These are phyloP conservation scores for Hassar affinis DNA, from an alignment of 2,113 vertebrate genomes.

Conservation along the genomic window DNA sequence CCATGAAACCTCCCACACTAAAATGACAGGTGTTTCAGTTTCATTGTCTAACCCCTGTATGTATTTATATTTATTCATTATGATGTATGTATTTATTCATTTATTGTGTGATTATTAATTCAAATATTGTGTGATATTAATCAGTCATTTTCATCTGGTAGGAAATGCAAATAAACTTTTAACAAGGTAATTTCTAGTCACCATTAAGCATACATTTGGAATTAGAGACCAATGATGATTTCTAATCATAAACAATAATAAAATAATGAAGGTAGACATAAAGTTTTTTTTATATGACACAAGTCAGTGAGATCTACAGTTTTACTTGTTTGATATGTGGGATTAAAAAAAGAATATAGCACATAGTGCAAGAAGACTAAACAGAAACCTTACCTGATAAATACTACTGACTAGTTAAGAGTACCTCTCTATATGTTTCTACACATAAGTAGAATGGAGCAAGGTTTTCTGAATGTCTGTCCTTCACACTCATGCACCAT, in stretches of 20 bases:
- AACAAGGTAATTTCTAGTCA: slow-evolving; percentile 52
- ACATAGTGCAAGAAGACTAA: slow-evolving; percentile 38
- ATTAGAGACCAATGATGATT: slow-evolving; percentile 40
- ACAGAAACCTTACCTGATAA: slow-evolving; percentile 52
- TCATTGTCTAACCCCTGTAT: too few species aligned
- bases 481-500: slow-evolving; percentile 2
- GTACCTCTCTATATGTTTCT: not conserved
- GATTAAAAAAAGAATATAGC: too few species aligned
- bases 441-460: too few species aligned
- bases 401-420: slow-evolving; percentile 43
- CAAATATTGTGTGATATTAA: too few species aligned
- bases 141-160: not conserved
- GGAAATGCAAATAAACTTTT: not conserved
- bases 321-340: not conserved
- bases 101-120: too few species aligned
- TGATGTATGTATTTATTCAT: too few species aligned
- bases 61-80: too few species aligned
- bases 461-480: not conserved
- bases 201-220: slow-evolving; percentile 66
- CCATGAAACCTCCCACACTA: too few species aligned
- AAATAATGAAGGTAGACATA: not conserved
- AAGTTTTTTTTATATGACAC: not conserved
- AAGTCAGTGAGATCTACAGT: not conserved
- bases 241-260: not conserved
- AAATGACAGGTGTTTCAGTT: too few species aligned